Conservation (phyloP, 2,797 vertebrate species). For the Sebastes baramenuke region DNA sequence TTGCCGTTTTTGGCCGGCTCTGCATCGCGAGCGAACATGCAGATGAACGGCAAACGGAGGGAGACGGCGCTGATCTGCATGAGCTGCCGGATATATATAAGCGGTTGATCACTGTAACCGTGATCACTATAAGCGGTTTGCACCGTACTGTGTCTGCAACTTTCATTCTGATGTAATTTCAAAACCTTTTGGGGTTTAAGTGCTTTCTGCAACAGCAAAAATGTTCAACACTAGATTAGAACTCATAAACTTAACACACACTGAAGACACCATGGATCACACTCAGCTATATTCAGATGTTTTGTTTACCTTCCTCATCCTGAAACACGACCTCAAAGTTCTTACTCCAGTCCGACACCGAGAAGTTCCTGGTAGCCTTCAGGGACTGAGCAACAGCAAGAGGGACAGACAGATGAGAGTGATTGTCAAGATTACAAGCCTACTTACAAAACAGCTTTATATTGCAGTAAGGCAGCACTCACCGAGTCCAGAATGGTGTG, state of each 20-base stretch:
- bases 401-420: not conserved
- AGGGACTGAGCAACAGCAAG: slow-evolving; percentile 85
- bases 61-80: too few species aligned
- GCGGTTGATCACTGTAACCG: too few species aligned
- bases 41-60: too few species aligned
- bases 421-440: not conserved
- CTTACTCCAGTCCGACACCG: slow-evolving; percentile 98
- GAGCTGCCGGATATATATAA: too few species aligned
- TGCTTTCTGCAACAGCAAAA: not conserved
- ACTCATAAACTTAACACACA: not conserved
- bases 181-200: not conserved
- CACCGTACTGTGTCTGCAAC: not conserved
- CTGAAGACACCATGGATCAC: not conserved
- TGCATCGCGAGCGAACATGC: too few species aligned
- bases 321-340: slow-evolving; percentile 99
- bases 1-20: too few species aligned
- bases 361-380: slow-evolving; percentile 96
- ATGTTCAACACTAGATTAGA: not conserved
- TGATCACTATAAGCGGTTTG: too few species aligned
- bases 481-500: slow-evolving; percentile 93
- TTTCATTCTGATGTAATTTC: not conserved
- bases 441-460: not conserved
- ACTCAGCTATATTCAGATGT: not conserved
- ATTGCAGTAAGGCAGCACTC: slow-evolving; percentile 15
- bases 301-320: slow-evolving; percentile 94